Evolutionary conservation across 2,888 invertebrate genomes (phyloP).

Genomic region (Zaprionus lineosus): DNA sequence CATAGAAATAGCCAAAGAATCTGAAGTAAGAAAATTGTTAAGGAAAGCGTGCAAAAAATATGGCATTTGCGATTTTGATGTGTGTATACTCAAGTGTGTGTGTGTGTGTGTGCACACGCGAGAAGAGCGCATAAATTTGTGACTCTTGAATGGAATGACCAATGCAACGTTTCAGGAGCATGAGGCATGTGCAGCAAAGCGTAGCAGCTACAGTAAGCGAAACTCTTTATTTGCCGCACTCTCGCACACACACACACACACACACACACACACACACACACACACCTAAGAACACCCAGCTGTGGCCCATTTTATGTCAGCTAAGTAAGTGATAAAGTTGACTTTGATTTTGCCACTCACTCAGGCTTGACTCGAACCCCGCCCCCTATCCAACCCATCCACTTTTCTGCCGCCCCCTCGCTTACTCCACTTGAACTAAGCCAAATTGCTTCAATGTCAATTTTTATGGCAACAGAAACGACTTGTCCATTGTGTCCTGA

Average conservation of each 20-base stretch:
- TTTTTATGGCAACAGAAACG: slow-evolving; percentile 51
- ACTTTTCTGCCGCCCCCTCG: background rate
- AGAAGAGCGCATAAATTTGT: slow-evolving; percentile 58
- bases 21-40: slow-evolving; percentile 41
- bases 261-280: background rate
- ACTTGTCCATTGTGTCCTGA: slow-evolving; percentile 30
- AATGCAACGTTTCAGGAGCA: too few relatives aligned
- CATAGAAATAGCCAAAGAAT: slow-evolving; percentile 11
- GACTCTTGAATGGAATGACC: slow-evolving; percentile 31
- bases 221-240: slow-evolving; percentile 58
- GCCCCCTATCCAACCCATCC: background rate
- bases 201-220: slow-evolving; percentile 39
- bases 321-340: slow-evolving; percentile 74
- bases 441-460: slow-evolving; percentile 65
- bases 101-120: slow-evolving; percentile 28
- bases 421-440: slow-evolving; percentile 8
- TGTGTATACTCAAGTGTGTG: background rate
- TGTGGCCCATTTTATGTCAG: slow-evolving; percentile 49
- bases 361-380: slow-evolving; percentile 33
- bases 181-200: slow-evolving; percentile 61
- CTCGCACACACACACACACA: background rate
- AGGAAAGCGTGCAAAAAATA: slow-evolving; percentile 61
- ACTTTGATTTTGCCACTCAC: slow-evolving; percentile 65
- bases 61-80: slow-evolving; percentile 63
- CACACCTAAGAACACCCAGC: slow-evolving; percentile 6